These are phyloP conservation scores for Rynchops niger DNA, from an alignment of 2,113 vertebrate genomes.

Conservation along the genomic window DNA sequence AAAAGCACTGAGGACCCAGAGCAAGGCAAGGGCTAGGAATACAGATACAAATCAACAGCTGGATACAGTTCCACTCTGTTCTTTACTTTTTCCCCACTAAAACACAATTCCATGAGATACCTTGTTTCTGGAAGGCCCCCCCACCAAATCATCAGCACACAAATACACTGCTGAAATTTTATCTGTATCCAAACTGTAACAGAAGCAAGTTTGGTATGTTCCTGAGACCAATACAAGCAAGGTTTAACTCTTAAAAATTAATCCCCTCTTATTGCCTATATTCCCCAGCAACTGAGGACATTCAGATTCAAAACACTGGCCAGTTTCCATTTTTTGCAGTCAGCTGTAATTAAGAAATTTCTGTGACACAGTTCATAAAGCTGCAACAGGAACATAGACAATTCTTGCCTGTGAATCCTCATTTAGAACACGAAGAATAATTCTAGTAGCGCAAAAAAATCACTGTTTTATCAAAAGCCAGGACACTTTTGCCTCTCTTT, in stretches of 20 bases:
- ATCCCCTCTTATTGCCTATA: not conserved
- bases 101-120: not conserved
- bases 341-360: not conserved
- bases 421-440: not conserved
- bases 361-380: not conserved
- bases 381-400: not conserved
- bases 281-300: not conserved
- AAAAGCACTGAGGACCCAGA: not conserved
- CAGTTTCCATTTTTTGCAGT: not conserved
- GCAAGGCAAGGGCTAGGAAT: not conserved
- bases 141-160: not conserved
- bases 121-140: not conserved
- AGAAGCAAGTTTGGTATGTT: not conserved
- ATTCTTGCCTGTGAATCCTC: not conserved
- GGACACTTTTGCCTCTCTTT: not conserved
- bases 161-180: not conserved
- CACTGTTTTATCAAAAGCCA: not conserved
- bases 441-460: not conserved
- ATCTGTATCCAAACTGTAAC: not conserved
- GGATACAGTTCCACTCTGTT: not conserved
- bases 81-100: not conserved
- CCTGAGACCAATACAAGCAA: not conserved
- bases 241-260: not conserved
- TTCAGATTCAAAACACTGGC: not conserved
- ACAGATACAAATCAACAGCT: not conserved